Conservation (phyloP, 2,113 vertebrate species). For the Perca flavescens region DNA sequence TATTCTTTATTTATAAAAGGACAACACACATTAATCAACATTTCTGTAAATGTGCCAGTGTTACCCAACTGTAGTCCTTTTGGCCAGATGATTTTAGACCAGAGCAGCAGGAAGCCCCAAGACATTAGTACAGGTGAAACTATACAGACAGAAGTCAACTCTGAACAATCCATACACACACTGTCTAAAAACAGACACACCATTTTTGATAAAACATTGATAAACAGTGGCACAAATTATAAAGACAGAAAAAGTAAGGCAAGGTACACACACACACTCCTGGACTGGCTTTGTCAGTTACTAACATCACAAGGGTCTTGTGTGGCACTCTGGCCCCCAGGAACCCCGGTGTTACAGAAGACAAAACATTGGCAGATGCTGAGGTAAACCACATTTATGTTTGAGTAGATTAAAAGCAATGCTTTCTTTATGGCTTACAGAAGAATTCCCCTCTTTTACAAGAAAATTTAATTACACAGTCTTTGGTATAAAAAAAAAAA, state of each 20-base stretch:
- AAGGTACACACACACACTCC: conserved; percentile 38
- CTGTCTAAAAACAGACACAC: conserved; percentile 72
- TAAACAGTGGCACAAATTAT: conserved; percentile 78
- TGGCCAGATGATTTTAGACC: no score
- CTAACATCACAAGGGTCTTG: conserved; percentile 21
- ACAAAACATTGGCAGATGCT: conserved; percentile 46
- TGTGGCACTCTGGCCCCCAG: not conserved
- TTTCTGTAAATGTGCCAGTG: no score
- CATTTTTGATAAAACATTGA: conserved; percentile 49
- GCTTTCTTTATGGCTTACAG: conserved; percentile 64
- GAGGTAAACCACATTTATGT: conserved; percentile 71
- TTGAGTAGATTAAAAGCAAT: conserved; percentile 34
- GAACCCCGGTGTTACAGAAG: conserved; percentile 30
- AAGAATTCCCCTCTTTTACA: conserved; percentile 30
- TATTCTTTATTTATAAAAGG: no score
- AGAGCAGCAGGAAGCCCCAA: no score
- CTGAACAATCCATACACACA: conserved; percentile 73
- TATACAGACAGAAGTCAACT: not conserved
- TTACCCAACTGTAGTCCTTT: no score
- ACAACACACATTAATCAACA: no score
- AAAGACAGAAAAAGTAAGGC: conserved; percentile 80
- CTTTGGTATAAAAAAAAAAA: conserved; percentile 66
- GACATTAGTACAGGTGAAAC: no score
- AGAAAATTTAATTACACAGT: conserved; percentile 30
- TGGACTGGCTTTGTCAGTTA: conserved; percentile 11